Conservation (phyloP, 2,113 vertebrate genomes). For the Strix uralensis region DNA sequence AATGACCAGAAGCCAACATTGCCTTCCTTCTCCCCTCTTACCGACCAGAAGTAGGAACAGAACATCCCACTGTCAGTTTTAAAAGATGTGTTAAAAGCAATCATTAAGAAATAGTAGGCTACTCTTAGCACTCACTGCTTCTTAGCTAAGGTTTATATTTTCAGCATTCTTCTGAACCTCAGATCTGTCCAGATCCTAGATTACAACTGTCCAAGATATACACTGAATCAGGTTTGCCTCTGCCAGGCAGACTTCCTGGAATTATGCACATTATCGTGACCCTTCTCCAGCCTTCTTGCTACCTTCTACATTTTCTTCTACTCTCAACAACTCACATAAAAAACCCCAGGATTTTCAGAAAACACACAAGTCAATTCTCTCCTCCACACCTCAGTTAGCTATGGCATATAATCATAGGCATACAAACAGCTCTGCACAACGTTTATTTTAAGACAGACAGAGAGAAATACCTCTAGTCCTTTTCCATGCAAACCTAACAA, state of each 20-base stretch:
- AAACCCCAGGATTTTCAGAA: neutral
- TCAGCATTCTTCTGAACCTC: neutral
- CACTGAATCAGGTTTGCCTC: neutral
- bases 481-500: neutral
- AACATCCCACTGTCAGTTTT: neutral
- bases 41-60: neutral
- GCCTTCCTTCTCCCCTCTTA: neutral
- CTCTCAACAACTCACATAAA: neutral
- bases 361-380: neutral
- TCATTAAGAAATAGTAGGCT: neutral
- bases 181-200: neutral
- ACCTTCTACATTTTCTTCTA: neutral
- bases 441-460: neutral
- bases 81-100: neutral
- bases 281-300: neutral
- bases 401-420: neutral
- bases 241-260: neutral
- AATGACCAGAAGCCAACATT: neutral
- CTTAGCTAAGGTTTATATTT: neutral
- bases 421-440: neutral
- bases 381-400: neutral
- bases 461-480: conserved; percentile 30
- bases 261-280: neutral
- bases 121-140: neutral
- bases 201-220: neutral